Evolutionary conservation across 2,888 invertebrate species (phyloP).

Genomic region (Melieria picta): DNA sequence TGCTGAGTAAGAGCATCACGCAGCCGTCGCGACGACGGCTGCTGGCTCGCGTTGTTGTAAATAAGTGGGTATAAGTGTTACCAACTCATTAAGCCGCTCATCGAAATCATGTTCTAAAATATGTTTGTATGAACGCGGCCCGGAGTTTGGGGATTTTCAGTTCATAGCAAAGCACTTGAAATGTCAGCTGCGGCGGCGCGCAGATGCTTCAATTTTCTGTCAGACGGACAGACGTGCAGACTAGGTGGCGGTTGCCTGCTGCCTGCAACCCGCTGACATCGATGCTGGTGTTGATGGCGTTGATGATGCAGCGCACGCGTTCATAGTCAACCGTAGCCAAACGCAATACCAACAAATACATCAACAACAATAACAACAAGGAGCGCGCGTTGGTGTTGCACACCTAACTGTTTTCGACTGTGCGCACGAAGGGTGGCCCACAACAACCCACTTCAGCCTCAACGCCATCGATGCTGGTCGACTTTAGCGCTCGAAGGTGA

Average conservation of each 20-base stretch:
- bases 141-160: neutral
- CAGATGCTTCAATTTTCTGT: slow-evolving; percentile 23
- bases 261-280: slow-evolving; percentile 19
- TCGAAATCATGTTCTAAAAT: slow-evolving; percentile 50
- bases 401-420: slow-evolving; percentile 21
- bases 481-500: neutral
- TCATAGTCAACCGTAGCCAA: no score
- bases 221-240: neutral
- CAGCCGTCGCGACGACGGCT: neutral
- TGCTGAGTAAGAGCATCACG: slow-evolving; percentile 25
- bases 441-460: neutral
- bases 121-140: neutral
- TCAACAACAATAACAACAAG: no score
- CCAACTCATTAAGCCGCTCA: slow-evolving; percentile 58
- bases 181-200: slow-evolving; percentile 19
- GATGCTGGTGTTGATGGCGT: slow-evolving; percentile 22
- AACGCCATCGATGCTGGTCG: neutral
- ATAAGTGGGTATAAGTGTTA: slow-evolving; percentile 38
- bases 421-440: neutral
- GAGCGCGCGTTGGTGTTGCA: slow-evolving; percentile 20
- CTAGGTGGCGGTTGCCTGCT: slow-evolving; percentile 16
- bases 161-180: slow-evolving; percentile 17
- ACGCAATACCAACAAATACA: no score
- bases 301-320: slow-evolving; percentile 9
- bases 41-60: slow-evolving; percentile 14